Conservation (phyloP, 2,888 invertebrate genomes). For the Stegophylla sp. region DNA sequence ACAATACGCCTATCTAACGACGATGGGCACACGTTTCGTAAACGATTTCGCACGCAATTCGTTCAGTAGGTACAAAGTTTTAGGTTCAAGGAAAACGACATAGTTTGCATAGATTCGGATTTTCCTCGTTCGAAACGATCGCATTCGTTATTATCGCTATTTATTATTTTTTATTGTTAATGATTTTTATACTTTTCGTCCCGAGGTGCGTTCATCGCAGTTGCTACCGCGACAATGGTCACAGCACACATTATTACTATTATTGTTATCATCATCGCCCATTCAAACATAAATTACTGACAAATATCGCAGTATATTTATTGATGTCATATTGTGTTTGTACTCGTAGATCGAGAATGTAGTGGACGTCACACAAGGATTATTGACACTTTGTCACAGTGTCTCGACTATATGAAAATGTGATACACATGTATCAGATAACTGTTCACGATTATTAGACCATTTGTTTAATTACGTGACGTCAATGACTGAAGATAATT, state of each 20-base stretch:
- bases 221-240: not conserved
- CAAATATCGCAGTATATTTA: no score
- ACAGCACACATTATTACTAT: no score
- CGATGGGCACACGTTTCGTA: not conserved
- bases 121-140: constrained; percentile 32
- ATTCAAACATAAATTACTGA: no score
- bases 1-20: no score
- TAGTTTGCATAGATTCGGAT: constrained; percentile 22
- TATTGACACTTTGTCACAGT: constrained; percentile 1
- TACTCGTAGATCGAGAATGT: not conserved
- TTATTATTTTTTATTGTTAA: not conserved
- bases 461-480: constrained; percentile 4
- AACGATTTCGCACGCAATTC: constrained; percentile 4
- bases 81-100: constrained; percentile 53
- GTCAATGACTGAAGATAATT: not conserved
- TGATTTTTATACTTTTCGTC: not conserved
- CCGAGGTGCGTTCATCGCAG: no score
- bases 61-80: not conserved
- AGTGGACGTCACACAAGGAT: not conserved
- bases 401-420: no score
- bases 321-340: no score
- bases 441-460: not conserved
- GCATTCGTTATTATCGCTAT: not conserved
- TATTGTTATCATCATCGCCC: no score
- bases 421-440: not conserved